phyloP scores from a whole-genome alignment of 2,113 vertebrate species.

The Laticauda colubrina region DNA sequence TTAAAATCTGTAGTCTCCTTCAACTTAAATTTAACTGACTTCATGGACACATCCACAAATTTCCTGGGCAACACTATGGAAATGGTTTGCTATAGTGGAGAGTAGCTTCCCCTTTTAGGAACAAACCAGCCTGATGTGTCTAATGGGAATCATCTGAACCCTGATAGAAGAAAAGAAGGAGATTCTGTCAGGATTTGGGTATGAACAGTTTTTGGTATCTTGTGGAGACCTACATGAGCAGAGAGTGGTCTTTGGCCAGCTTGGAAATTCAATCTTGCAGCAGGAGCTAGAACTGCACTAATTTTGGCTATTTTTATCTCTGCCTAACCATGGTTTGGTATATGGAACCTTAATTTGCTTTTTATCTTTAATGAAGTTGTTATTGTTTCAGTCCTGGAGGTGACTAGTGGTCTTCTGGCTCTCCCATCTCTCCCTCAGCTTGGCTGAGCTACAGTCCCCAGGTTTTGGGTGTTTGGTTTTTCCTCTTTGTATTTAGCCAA shows the following conservation, averaged over 20 bases:
- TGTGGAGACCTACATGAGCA: neutral
- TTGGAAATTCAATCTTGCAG: neutral
- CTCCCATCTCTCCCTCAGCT: neutral
- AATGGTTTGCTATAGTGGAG: neutral
- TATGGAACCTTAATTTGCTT: neutral
- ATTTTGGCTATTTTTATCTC: neutral
- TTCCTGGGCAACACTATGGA: neutral
- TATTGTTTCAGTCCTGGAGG: neutral
- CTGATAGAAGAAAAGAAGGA: neutral
- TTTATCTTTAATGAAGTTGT: neutral
- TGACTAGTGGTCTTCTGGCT: neutral
- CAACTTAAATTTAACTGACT: neutral
- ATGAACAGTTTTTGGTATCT: neutral
- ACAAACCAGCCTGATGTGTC: neutral
- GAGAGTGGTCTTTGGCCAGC: neutral
- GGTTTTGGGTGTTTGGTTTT: neutral
- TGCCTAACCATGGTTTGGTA: neutral
- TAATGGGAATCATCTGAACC: neutral
- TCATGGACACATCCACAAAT: neutral
- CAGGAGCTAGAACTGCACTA: neutral
- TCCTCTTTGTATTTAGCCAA: neutral
- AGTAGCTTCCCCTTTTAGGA: neutral
- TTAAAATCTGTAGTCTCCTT: neutral
- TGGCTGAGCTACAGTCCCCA: neutral
- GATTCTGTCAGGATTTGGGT: neutral